These are phyloP conservation scores for Punctoribates punctum DNA, from an alignment of 2,888 invertebrate species.

Conservation along the genomic window DNA sequence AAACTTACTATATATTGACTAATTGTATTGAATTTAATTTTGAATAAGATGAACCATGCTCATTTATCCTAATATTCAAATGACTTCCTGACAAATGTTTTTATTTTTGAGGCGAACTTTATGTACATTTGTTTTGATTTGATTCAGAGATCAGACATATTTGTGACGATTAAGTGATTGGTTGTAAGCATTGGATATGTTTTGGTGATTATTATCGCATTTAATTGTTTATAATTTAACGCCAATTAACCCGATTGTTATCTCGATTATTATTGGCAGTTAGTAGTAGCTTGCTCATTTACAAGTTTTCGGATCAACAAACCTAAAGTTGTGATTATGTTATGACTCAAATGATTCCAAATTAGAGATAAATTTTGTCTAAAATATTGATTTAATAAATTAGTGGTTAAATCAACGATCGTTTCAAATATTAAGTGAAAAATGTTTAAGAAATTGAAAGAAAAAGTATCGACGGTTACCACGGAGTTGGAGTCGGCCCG, in stretches of 20 bases:
- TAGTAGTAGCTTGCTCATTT: no score
- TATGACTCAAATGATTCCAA: not conserved
- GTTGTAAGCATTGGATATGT: not conserved
- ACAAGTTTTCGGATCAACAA: no score
- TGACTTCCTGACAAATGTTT: no score
- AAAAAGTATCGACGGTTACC: slow-evolving; percentile 38
- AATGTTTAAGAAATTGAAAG: slow-evolving; percentile 42
- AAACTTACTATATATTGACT: no score
- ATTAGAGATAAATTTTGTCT: not conserved
- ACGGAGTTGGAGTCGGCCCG: slow-evolving; percentile 3
- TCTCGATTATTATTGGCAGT: no score
- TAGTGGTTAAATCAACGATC: not conserved
- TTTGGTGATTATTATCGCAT: not conserved
- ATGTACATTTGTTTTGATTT: no score
- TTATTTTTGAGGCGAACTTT: no score
- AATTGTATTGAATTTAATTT: no score
- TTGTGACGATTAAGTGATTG: not conserved
- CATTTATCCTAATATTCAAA: no score
- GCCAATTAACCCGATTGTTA: not conserved
- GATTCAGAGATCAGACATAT: no score
- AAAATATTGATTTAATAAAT: not conserved
- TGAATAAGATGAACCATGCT: no score
- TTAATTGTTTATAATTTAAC: not conserved
- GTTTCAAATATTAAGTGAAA: not conserved
- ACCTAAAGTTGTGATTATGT: not conserved